Evolutionary conservation across 1,140 invertebrate genomes (phyloP).

Genomic region (Papilio dardanus): DNA sequence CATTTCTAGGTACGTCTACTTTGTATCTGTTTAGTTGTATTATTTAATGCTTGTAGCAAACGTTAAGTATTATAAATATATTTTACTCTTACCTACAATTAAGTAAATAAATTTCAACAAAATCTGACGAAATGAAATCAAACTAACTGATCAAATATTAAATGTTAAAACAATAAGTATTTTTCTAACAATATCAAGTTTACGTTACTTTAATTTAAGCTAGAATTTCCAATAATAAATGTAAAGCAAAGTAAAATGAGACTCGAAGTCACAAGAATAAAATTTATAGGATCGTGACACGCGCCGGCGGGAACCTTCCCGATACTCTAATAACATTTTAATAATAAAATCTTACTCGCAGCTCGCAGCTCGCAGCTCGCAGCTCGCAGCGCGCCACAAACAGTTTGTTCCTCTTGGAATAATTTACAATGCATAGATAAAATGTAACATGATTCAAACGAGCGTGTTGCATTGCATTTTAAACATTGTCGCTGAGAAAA

Average conservation of each 20-base stretch:
- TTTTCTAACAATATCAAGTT: background rate
- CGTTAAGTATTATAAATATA: no score
- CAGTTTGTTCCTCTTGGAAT: constrained; percentile 44
- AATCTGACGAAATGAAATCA: no score
- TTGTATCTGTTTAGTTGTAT: no score
- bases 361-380: no score
- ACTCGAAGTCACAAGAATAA: background rate
- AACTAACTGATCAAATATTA: no score
- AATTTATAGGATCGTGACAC: constrained; percentile 7
- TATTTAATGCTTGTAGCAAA: no score
- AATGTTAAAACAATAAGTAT: background rate
- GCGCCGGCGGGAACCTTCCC: constrained; percentile 36
- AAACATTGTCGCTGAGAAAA: background rate
- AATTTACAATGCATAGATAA: constrained; percentile 24
- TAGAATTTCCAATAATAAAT: constrained; percentile 7
- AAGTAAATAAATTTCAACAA: no score
- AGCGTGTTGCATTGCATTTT: background rate
- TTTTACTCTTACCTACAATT: no score
- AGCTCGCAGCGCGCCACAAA: constrained; percentile 48
- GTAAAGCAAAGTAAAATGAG: background rate
- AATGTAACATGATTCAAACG: background rate
- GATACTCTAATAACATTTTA: constrained; percentile 69
- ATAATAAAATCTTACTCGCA: constrained; percentile 64
- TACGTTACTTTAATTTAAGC: no score
- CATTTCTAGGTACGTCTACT: no score